phyloP scores from a whole-genome alignment of 2,888 invertebrate species.

The Acanthacorydalis orientalis region DNA sequence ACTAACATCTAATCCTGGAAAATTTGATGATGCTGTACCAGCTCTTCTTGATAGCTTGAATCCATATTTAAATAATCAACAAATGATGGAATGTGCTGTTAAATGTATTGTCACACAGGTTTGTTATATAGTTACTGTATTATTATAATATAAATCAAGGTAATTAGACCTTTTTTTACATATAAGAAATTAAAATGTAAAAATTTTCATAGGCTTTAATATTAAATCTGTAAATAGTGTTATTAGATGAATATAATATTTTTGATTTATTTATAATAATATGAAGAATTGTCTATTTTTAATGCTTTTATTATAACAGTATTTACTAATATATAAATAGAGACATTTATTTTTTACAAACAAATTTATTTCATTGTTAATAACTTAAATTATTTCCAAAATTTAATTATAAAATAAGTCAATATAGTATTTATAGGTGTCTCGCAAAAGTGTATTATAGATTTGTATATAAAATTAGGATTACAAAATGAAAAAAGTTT shows the following conservation, averaged over 20 bases:
- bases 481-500: too few relatives aligned
- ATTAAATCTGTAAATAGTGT: neutral
- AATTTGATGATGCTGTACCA: conserved; percentile 53
- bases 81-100: conserved; percentile 41
- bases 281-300: too few relatives aligned
- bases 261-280: neutral
- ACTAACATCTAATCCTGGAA: conserved; percentile 62
- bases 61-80: conserved; percentile 43
- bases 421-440: too few relatives aligned
- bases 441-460: too few relatives aligned
- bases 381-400: too few relatives aligned
- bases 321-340: too few relatives aligned
- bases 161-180: too few relatives aligned
- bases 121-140: conserved; percentile 11
- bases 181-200: neutral
- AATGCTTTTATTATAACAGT: too few relatives aligned
- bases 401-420: too few relatives aligned
- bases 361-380: too few relatives aligned
- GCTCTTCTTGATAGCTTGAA: conserved; percentile 51
- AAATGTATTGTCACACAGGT: conserved; percentile 52
- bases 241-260: neutral
- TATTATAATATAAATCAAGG: neutral
- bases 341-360: too few relatives aligned
- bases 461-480: too few relatives aligned
- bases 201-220: neutral